These are phyloP conservation scores for Macheiramphus alcinus DNA, from an alignment of 2,113 vertebrate species.

Conservation along the genomic window DNA sequence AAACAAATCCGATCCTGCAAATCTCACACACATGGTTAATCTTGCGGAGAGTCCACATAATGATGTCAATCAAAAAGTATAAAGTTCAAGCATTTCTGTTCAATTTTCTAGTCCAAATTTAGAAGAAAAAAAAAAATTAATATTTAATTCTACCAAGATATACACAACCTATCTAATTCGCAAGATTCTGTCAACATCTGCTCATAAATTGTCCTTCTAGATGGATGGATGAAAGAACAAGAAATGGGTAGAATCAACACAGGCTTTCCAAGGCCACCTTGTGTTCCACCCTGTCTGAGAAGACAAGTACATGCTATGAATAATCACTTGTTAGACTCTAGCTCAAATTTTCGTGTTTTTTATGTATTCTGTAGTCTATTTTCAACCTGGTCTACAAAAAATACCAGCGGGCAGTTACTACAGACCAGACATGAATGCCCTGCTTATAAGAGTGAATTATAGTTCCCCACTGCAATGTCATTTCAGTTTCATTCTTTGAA, in stretches of 20 bases:
- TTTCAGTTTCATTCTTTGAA: conserved; percentile 30
- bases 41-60: not conserved
- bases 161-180: not conserved
- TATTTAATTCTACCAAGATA: not conserved
- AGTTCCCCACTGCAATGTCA: not conserved
- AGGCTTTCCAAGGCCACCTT: not conserved
- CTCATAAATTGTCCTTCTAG: not conserved
- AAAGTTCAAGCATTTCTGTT: not conserved
- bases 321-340: not conserved
- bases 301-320: not conserved
- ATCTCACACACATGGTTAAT: not conserved
- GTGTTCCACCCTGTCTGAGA: not conserved
- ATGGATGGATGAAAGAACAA: not conserved
- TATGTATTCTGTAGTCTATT: not conserved
- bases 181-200: not conserved
- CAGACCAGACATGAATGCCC: not conserved
- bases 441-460: not conserved
- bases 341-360: not conserved
- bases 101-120: not conserved
- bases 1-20: not conserved
- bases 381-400: not conserved
- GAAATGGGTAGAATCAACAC: not conserved
- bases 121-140: not conserved
- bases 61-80: not conserved
- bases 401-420: not conserved